Base-by-base conservation (phyloP, 2,888 invertebrate genomes). In the Coleophora deauratella region DNA sequence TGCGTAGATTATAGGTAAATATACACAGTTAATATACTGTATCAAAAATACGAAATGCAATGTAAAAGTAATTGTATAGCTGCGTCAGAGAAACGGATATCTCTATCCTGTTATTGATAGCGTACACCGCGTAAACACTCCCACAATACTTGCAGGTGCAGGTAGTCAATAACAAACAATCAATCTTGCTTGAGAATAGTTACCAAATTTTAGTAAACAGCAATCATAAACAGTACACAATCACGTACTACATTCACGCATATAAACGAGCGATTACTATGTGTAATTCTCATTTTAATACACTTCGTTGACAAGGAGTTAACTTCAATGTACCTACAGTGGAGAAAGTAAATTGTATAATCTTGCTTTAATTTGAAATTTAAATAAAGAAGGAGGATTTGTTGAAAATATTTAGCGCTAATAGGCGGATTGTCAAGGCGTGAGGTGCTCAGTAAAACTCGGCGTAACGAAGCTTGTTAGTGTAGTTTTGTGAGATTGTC, bases 401-500 rank as follows among this genome's bases (percentile, higher is more conserved):
- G 68, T 72, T 54, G 56, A 59, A 61, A 67, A 63, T 61, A 62
- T 72, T 74, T 61, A 21, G 21, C 21, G 21, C 21, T 21, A 66
- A 65, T 59, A 58, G 62, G 49, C 57, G 52, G 50, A 44, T 43
- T 42, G 43, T 45, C 49, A 54, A 51, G 57, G 51, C 42, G 44
- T 43, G 43, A 41, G 57, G 50, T 56, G 57, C 72, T 74, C 70
- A 64, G 68, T 71, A 67, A 72, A 72, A 71, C 65, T 73, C 60
- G 53, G 42, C 52, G 58, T 77, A 80, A 80, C 81, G 80, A 79
- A 80, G 76, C 81, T 80, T 77, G 80, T 82, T 82, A 81, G 73
- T 58, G 66, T 66, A 66, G 69, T 72, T 73, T 70, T 73, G 67
- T 72, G 69, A 74, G 70, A 74, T 74, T 76, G 78, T 74, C 74